Evolutionary conservation across 2,888 invertebrate genomes (phyloP).

Genomic region (Leucoma salicis): DNA sequence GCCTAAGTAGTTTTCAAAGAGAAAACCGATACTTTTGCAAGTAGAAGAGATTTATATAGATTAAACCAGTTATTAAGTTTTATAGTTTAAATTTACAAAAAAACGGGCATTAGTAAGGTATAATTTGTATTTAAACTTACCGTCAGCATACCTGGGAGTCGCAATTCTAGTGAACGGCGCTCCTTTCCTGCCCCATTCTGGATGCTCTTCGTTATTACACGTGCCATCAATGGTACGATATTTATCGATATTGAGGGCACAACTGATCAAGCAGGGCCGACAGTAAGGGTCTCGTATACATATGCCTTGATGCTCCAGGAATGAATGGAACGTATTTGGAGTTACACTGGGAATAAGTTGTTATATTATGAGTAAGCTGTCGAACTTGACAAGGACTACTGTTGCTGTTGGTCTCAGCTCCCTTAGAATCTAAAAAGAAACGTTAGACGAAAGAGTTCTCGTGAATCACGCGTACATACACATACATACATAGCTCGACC

Average conservation of each 20-base stretch:
- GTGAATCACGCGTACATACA: no score
- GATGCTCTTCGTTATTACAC: conserved; percentile 88
- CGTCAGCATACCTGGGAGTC: conserved; percentile 83
- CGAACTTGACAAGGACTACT: no score
- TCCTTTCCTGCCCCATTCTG: conserved; percentile 85
- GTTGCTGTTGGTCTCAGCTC: no score
- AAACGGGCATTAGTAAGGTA: no score
- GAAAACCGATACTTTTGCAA: no score
- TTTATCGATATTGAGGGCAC: conserved; percentile 36
- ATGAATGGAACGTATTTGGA: conserved; percentile 73
- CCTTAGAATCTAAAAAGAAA: no score
- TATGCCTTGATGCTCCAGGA: conserved; percentile 64
- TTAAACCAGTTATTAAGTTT: no score
- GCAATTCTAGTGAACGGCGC: conserved; percentile 83
- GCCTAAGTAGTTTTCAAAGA: no score
- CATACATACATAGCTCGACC: no score
- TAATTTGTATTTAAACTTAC: conserved; percentile 65
- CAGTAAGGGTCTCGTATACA: conserved; percentile 54
- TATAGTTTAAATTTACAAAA: no score
- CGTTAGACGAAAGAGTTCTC: no score
- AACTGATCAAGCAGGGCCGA: conserved; percentile 48
- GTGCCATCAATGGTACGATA: conserved; percentile 90
- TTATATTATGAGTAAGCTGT: background rate
- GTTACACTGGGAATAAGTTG: conserved; percentile 50
- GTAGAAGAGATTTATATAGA: no score